phyloP scores from a whole-genome alignment of 2,113 vertebrate genomes.

The Triplophysa siluroides region DNA sequence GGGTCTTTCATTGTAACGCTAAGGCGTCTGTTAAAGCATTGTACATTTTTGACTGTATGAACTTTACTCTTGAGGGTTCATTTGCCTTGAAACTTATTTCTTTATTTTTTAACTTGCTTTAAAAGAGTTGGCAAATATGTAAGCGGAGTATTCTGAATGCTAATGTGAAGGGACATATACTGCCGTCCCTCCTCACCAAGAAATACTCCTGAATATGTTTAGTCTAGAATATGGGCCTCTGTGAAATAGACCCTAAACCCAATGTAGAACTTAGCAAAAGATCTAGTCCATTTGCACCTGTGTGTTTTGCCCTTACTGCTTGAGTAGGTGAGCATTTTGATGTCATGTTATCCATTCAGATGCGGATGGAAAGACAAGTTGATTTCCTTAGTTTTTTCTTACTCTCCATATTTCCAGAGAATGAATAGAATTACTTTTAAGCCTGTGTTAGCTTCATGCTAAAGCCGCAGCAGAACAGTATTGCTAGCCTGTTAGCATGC shows the following conservation, averaged over 20 bases:
- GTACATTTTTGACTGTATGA: slow-evolving; percentile 21
- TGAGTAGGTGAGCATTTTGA: slow-evolving; percentile 84
- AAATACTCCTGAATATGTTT: slow-evolving; percentile 80
- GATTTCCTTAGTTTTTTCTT: slow-evolving; percentile 63
- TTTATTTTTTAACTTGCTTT: slow-evolving; percentile 67
- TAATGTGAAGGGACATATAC: slow-evolving; percentile 88
- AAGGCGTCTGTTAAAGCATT: background rate
- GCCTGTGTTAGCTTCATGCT: slow-evolving; percentile 84
- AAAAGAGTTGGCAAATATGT: slow-evolving; percentile 99
- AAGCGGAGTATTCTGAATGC: slow-evolving; percentile 94
- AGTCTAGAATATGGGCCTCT: slow-evolving; percentile 65
- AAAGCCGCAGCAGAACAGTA: slow-evolving; percentile 87
- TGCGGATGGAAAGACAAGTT: slow-evolving; percentile 82
- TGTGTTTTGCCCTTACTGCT: slow-evolving; percentile 80
- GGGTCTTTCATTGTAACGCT: too few species aligned
- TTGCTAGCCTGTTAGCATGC: slow-evolving; percentile 85
- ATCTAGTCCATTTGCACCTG: slow-evolving; percentile 67
- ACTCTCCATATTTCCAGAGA: slow-evolving; percentile 78
- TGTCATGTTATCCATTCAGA: slow-evolving; percentile 79
- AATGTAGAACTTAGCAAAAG: slow-evolving; percentile 76
- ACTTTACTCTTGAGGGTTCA: slow-evolving; percentile 81
- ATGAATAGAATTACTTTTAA: slow-evolving; percentile 81
- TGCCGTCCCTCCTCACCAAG: slow-evolving; percentile 85
- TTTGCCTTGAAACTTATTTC: slow-evolving; percentile 62
- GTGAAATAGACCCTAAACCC: slow-evolving; percentile 65